phyloP scores from a whole-genome alignment of 2,113 vertebrate genomes.

The Isurus oxyrinchus region DNA sequence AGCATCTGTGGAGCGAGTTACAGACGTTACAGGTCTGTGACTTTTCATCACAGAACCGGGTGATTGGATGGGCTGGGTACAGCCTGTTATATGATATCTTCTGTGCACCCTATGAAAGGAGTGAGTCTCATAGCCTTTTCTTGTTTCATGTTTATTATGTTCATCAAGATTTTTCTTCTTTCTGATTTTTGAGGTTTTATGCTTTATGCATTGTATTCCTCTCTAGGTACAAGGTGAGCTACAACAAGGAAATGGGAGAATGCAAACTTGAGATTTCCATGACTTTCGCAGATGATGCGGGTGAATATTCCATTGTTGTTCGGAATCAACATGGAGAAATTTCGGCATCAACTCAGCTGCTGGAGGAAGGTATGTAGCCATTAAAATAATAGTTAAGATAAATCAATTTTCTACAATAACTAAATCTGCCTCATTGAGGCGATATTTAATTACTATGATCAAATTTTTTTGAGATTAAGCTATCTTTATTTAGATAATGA shows the following conservation, averaged over 20 bases:
- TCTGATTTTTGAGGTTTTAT: neutral
- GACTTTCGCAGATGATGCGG: constrained; percentile 94
- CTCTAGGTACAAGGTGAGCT: constrained; percentile 81
- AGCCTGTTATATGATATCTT: neutral
- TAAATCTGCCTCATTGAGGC: neutral
- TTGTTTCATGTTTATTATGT: neutral
- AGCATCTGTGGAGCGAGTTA: neutral
- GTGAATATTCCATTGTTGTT: constrained; percentile 83
- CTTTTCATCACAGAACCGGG: neutral
- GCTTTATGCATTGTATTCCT: constrained; percentile 24
- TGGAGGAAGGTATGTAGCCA: constrained; percentile 77
- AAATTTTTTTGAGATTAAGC: neutral
- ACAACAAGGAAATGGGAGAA: constrained; percentile 85
- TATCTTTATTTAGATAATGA: neutral
- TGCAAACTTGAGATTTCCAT: constrained; percentile 94
- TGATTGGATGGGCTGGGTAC: neutral
- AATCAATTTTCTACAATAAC: neutral
- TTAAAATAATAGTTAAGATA: neutral
- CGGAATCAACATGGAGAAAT: constrained; percentile 83
- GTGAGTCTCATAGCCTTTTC: neutral
- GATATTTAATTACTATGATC: neutral
- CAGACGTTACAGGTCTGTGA: neutral
- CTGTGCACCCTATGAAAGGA: neutral
- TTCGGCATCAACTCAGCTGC: constrained; percentile 73
- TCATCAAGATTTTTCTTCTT: neutral